Evolutionary conservation across 1,140 invertebrate species (phyloP), one percentile per base, ranked within the genome.

Genomic region (Lineus longissimus): DNA sequence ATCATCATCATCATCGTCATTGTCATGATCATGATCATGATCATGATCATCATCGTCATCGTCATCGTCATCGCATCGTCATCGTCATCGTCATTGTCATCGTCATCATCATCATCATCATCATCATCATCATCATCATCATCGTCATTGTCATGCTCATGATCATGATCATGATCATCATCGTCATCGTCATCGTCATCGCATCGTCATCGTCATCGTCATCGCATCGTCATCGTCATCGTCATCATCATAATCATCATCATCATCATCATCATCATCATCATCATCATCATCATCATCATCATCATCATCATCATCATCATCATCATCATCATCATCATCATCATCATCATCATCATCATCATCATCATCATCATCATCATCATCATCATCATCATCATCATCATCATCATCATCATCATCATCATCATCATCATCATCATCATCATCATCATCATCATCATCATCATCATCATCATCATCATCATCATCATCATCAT

Each of bases 71-170:
- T n/a, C n/a, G n/a, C n/a, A n/a, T n/a, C n/a, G n/a, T n/a, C n/a
- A n/a, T n/a, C n/a, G n/a, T 56, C 55, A 23, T 56, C 55, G n/a
- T 56, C 55, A 56, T 56, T 29, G 30, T 56, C 55, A 56, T 56
- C 55, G 30, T 56, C 55, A 56, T 29, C 55, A 29, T 19, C 55
- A 56, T 56, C 55, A 56, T 56, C 55, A 56, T 29, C 55, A 56
- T 56, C 55, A 57, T 57, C 55, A 31, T 57, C 55, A 57, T 57
- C 55, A 57, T 57, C 55, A 57, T 56, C 55, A 56, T 56, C 55
- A 29, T 56, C 55, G 2, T 56, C 55, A 29, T 27, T 30, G 23
- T 57, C 55, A 17, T 57, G 25, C 19, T 57, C 55, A 31, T 57
- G 25, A 57, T 57, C 55, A 57, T 31, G 7, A 31, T 57, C 55